phyloP scores from a whole-genome alignment of 2,888 invertebrate genomes.

The Platypus cylindrus region DNA sequence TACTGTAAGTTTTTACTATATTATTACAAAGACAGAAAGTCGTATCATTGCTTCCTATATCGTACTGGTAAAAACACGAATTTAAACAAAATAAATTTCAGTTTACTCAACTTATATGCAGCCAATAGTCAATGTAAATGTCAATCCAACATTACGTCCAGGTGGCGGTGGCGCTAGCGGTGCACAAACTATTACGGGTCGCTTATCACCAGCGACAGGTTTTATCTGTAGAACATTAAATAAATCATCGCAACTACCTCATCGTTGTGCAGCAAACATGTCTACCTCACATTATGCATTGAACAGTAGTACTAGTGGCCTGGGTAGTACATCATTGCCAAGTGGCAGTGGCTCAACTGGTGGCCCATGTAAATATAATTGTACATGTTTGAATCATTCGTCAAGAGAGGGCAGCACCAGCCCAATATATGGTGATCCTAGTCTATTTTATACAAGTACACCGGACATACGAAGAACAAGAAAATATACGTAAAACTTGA shows the following conservation, averaged over 20 bases:
- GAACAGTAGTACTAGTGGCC: not conserved
- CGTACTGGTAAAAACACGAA: conserved; percentile 1
- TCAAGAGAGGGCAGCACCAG: conserved; percentile 18
- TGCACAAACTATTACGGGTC: no score
- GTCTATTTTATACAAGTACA: conserved; percentile 27
- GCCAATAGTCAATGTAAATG: conserved; percentile 30
- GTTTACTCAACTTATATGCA: conserved; percentile 32
- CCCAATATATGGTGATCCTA: conserved; percentile 31
- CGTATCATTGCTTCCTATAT: not conserved
- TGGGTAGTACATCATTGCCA: conserved; percentile 7
- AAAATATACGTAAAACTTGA: conserved; percentile 23
- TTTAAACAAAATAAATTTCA: conserved; percentile 16
- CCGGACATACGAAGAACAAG: conserved; percentile 30
- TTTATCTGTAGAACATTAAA: not conserved
- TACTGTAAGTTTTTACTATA: conserved; percentile 26
- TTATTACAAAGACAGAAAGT: not conserved
- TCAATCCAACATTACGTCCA: conserved; percentile 16
- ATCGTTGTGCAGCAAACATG: conserved; percentile 13
- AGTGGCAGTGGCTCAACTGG: conserved; percentile 3
- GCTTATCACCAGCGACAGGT: not conserved
- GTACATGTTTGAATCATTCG: no score
- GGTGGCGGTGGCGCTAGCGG: no score
- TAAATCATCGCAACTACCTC: conserved; percentile 3
- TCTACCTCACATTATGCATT: conserved; percentile 8
- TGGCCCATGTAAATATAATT: conserved; percentile 9